Percentiles rank a stretch among this genome's conserved stretches.
Evolutionary conservation across 2,113 vertebrate genomes (phyloP).

Genomic region (Erythrocebus patas): DNA sequence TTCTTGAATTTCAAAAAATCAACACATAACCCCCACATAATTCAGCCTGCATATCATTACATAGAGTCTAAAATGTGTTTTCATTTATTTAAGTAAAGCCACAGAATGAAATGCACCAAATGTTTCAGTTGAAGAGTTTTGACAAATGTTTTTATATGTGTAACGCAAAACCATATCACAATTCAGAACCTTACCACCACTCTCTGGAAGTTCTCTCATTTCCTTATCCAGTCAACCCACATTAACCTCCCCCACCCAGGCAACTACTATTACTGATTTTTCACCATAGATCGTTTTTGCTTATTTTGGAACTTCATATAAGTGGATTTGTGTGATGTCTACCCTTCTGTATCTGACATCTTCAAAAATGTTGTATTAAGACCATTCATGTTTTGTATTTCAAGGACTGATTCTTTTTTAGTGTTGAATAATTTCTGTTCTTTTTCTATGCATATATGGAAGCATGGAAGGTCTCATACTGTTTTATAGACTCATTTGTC

Average conservation of each 20-base stretch:
- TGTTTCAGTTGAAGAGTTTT: not conserved
- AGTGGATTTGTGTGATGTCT: not conserved
- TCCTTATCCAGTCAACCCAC: not conserved
- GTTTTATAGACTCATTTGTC: not conserved
- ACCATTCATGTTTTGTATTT: no score
- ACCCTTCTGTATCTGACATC: not conserved
- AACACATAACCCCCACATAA: not conserved
- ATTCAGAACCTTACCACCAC: not conserved
- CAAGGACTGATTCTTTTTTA: not conserved
- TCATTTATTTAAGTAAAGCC: not conserved
- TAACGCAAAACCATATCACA: not conserved
- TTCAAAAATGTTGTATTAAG: not conserved
- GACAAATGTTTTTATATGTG: not conserved
- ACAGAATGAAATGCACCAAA: not conserved
- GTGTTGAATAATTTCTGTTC: not conserved
- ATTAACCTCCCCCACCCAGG: fast-evolving
- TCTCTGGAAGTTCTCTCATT: not conserved
- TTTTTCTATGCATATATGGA: not conserved
- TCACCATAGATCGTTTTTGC: not conserved
- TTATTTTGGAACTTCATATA: not conserved
- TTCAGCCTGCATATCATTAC: not conserved
- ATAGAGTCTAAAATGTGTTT: not conserved
- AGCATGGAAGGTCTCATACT: no score
- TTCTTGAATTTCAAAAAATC: not conserved
- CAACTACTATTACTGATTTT: not conserved